phyloP scores from a whole-genome alignment of 1,140 invertebrate species.

The Wiebesia pumilae region DNA sequence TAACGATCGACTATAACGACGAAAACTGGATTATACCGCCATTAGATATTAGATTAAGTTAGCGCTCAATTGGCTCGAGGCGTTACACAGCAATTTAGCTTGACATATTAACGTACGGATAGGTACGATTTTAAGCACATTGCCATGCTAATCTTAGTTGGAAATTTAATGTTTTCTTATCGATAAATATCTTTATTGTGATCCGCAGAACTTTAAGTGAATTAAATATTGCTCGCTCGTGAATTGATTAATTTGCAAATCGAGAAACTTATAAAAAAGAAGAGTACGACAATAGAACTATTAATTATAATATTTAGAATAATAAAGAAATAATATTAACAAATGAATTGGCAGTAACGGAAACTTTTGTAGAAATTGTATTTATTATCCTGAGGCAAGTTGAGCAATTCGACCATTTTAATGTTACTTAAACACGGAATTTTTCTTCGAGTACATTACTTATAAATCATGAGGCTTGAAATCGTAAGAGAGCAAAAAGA shows the following conservation, averaged over 20 bases:
- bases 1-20: conserved; percentile 49
- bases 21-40: conserved; percentile 43
- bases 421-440: no score
- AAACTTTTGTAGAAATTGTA: no score
- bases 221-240: neutral
- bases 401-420: no score
- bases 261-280: neutral
- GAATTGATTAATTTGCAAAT: neutral
- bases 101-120: conserved; percentile 34
- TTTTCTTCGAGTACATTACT: no score
- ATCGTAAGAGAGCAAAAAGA: no score
- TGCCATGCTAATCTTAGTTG: conserved; percentile 7
- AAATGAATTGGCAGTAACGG: no score
- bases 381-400: no score
- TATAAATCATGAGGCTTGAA: no score
- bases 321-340: no score
- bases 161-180: neutral
- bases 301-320: no score
- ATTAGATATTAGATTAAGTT: conserved; percentile 49
- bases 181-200: neutral
- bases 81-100: conserved; percentile 36
- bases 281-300: no score
- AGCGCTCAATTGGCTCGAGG: conserved; percentile 44
- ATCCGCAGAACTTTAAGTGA: neutral
- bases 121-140: conserved; percentile 23